These are phyloP conservation scores for Amphilophus citrinellus DNA, from an alignment of 2,113 vertebrate species.

Conservation along the genomic window DNA sequence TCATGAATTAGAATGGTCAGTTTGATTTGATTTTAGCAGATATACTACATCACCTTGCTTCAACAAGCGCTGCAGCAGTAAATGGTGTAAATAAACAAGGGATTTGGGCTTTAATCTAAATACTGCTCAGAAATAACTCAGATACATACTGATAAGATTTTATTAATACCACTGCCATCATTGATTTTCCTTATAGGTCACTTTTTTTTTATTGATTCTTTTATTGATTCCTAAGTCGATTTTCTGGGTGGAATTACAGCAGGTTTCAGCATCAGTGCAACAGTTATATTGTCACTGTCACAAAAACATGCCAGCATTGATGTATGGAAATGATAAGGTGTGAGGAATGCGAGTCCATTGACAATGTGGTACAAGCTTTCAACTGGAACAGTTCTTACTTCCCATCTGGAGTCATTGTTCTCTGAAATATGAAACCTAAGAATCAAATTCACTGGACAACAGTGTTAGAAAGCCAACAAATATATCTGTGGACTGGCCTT, in stretches of 20 bases:
- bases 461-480: neutral
- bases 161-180: neutral
- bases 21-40: neutral
- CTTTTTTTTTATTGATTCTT: neutral
- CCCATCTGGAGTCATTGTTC: slow-evolving; percentile 1
- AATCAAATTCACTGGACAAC: neutral
- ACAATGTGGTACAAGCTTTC: neutral
- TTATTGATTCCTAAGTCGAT: neutral
- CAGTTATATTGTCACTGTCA: neutral
- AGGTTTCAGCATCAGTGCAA: neutral
- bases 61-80: neutral
- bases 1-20: neutral
- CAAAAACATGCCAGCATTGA: neutral
- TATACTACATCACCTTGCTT: neutral
- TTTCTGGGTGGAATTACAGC: neutral
- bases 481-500: neutral
- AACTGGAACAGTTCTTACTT: neutral
- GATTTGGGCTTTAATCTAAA: slow-evolving; percentile 12
- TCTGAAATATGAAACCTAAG: slow-evolving; percentile 1
- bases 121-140: neutral
- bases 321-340: neutral
- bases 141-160: neutral
- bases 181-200: neutral
- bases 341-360: neutral
- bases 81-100: neutral